Evolutionary conservation across 2,113 vertebrate genomes (phyloP).

Genomic region (Chloebia gouldiae): DNA sequence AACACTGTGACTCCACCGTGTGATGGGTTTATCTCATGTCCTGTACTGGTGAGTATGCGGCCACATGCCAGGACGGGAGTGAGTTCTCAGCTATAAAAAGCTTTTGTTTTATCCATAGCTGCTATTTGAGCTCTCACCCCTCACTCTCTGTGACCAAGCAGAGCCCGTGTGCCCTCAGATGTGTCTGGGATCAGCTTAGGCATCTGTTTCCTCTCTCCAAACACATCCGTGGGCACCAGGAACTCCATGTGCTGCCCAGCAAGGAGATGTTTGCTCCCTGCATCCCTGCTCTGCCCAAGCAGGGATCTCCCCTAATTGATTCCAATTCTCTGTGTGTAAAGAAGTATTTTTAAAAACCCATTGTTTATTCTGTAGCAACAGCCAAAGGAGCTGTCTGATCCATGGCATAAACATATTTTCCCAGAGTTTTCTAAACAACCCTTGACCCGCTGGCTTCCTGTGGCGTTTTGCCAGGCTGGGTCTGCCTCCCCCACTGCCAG

Average conservation of each 20-base stretch:
- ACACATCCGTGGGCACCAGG: background rate
- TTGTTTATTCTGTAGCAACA: background rate
- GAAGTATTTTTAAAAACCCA: background rate
- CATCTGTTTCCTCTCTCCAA: background rate
- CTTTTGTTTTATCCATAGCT: background rate
- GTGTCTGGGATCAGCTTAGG: background rate
- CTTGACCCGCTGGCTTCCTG: background rate
- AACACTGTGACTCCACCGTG: rapidly evolving
- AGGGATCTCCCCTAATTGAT: background rate
- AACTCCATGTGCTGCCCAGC: background rate
- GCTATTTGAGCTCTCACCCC: background rate
- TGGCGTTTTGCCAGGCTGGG: background rate
- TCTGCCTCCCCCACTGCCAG: background rate
- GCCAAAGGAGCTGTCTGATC: background rate
- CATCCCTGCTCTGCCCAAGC: background rate
- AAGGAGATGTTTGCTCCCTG: background rate
- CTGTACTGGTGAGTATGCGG: rapidly evolving
- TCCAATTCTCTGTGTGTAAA: background rate
- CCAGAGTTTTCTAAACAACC: conserved; percentile 12
- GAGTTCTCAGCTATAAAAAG: conserved; percentile 42
- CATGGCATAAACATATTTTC: background rate
- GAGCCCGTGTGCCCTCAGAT: background rate
- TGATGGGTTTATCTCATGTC: background rate
- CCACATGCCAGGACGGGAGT: background rate
- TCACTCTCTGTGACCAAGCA: background rate